phyloP scores from a whole-genome alignment of 2,888 invertebrate genomes.

The Platycnemis pennipes region DNA sequence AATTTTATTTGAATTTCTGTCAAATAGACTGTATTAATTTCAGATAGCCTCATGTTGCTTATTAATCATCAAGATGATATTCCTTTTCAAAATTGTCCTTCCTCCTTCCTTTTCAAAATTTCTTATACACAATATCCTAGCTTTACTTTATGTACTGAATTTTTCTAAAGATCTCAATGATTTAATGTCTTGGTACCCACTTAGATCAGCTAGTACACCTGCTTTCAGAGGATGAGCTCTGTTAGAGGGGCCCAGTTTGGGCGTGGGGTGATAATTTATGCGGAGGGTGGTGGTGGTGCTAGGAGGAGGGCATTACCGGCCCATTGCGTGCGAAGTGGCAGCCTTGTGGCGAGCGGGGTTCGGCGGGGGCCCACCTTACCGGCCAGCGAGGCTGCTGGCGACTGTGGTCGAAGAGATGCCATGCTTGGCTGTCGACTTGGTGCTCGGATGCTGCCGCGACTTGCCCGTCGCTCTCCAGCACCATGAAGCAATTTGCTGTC shows the following conservation, averaged over 20 bases:
- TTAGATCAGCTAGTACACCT: neutral
- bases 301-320: constrained; percentile 59
- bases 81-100: too few species aligned
- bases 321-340: constrained; percentile 66
- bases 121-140: too few species aligned
- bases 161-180: too few species aligned
- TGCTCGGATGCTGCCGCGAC: constrained; percentile 88
- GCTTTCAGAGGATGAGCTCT: neutral
- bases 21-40: too few species aligned
- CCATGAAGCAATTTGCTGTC: constrained; percentile 90
- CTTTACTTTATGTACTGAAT: too few species aligned
- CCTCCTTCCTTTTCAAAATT: too few species aligned
- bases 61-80: too few species aligned
- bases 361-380: constrained; percentile 57
- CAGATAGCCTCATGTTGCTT: too few species aligned
- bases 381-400: constrained; percentile 80
- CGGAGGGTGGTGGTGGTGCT: constrained; percentile 34
- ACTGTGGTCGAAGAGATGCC: constrained; percentile 90
- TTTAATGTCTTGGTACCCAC: neutral
- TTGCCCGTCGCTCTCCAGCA: constrained; percentile 88
- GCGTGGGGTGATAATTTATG: neutral
- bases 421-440: constrained; percentile 93
- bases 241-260: neutral
- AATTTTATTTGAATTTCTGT: too few species aligned
- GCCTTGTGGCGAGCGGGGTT: constrained; percentile 55